Base-by-base conservation (phyloP, 1,140 invertebrate genomes). In the Lordiphosa mommai region DNA sequence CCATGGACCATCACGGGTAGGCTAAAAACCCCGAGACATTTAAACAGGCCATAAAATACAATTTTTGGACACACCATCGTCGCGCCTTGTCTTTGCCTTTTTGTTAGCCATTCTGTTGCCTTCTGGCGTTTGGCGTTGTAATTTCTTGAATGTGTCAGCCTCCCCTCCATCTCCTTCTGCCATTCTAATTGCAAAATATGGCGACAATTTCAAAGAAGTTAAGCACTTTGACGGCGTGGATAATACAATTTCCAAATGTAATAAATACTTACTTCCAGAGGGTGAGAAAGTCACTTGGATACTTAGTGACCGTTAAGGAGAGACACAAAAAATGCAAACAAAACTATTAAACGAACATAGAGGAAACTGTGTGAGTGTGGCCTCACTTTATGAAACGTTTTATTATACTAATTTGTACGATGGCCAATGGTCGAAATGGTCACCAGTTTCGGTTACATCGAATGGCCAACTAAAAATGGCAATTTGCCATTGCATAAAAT, bases 391-490 rank as follows among this genome's bases (percentile, higher is more conserved):
- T 87, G 85, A 87, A 87, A 87, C 84, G 84, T 87, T 87, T 87
- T 87, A 87, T 87, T 87, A 82, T 67, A 80, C 84, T 87, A 87
- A 87, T 87, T 87, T 87, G 84, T 87, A 87, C 69, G 72, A 60
- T 72, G 69, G 72, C 60, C 60, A 63, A 63, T 86, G 74, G 69
- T 72, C 67, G 47, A 41, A 72, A 65, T 51, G 60, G 63, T 82
- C 64, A 72, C 74, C 67, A 68, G 74, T 86, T 86, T 86, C 67
- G 82, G 82, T 82, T 82, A 86, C 82, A 80, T 76, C 61, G 73
- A 80, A 80, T 86, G 71, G 70, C 60, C 74, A 76, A 77, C 76
- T 80, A 74, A 72, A 85, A 85, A 79, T 87, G 84, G 84, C 84
- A 87, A 71, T 72, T 86, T 87, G 84, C 84, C 84, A 87, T 80